Evolutionary conservation across 2,113 vertebrate species (phyloP).

Genomic region (Cepphus grylle): DNA sequence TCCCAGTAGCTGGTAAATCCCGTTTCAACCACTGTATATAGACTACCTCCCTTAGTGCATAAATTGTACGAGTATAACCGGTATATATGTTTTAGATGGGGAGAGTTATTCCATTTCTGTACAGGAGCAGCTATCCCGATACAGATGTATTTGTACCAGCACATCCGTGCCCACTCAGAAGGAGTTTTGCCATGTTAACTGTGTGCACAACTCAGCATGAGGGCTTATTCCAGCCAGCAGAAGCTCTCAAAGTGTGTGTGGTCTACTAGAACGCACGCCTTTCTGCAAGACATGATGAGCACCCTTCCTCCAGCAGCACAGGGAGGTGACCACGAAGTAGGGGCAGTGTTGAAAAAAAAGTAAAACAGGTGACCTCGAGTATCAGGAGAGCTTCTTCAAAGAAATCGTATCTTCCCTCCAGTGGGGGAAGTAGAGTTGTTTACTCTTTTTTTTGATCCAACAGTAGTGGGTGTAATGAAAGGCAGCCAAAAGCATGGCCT

Average conservation of each 20-base stretch:
- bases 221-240: neutral
- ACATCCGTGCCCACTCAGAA: neutral
- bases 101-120: neutral
- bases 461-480: neutral
- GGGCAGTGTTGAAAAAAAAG: neutral
- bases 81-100: neutral
- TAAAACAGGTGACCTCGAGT: neutral
- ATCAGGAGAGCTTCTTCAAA: neutral
- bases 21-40: neutral
- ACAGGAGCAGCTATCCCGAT: neutral
- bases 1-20: neutral
- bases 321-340: neutral
- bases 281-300: neutral
- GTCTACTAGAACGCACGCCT: rapidly evolving
- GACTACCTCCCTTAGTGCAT: neutral
- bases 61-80: neutral
- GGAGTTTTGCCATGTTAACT: neutral
- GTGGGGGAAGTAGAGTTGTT: neutral
- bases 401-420: neutral
- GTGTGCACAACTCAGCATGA: neutral
- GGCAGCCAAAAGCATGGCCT: neutral
- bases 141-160: neutral
- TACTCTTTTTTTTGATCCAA: neutral
- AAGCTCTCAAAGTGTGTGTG: neutral
- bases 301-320: neutral